Percentiles rank a stretch among this genome's conserved stretches.
phyloP scores from a whole-genome alignment of 2,888 invertebrate genomes.

The Chloroclystis v-ata region DNA sequence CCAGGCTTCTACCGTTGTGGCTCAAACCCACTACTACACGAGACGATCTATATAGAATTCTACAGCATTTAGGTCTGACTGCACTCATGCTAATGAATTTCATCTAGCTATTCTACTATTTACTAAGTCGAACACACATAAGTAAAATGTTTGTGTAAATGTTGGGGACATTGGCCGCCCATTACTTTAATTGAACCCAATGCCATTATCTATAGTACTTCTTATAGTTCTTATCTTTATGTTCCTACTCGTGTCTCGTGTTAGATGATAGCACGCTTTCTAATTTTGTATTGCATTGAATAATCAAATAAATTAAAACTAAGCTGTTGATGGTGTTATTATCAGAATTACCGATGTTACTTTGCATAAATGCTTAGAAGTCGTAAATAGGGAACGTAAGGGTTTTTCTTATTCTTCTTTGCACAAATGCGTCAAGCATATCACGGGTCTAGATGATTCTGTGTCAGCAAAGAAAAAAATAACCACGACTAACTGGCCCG shows the following conservation, averaged over 20 bases:
- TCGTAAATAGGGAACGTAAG: too few relatives aligned
- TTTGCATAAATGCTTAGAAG: too few relatives aligned
- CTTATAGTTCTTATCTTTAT: conserved; percentile 19
- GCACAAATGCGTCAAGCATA: too few relatives aligned
- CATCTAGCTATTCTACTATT: not conserved
- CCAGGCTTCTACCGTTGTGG: conserved; percentile 8
- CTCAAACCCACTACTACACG: conserved; percentile 2
- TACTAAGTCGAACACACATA: not conserved
- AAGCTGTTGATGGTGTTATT: not conserved
- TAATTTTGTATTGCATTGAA: conserved; percentile 15
- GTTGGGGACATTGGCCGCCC: conserved; percentile 11
- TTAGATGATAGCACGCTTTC: conserved; percentile 18
- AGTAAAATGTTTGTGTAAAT: not conserved
- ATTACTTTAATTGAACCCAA: conserved; percentile 17
- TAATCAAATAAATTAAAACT: conserved; percentile 8
- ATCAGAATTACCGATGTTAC: not conserved
- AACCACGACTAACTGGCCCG: too few relatives aligned
- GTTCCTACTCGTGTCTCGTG: conserved; percentile 13
- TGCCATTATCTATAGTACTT: conserved; percentile 10
- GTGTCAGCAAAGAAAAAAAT: too few relatives aligned
- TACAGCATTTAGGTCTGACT: not conserved
- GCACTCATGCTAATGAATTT: conserved; percentile 1
- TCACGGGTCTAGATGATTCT: too few relatives aligned
- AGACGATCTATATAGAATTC: not conserved
- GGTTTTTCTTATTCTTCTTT: too few relatives aligned